Base-by-base conservation (phyloP, 2,888 invertebrate genomes). In the Zootermopsis nevadensis region DNA sequence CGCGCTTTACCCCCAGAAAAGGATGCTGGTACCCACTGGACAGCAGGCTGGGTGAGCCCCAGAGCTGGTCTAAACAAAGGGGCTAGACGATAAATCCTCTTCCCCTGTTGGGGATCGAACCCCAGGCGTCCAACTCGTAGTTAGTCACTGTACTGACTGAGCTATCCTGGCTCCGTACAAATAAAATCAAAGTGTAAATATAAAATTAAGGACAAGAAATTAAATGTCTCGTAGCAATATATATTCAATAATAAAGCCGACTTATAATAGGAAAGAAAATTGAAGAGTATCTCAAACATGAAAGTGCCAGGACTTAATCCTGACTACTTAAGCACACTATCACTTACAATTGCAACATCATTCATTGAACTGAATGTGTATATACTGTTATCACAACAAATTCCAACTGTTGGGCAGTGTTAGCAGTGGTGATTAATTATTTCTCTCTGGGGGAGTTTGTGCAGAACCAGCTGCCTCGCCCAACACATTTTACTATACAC, bases 381-480 rank as follows among this genome's bases (percentile, higher is more conserved):
- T 48, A 48, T 48, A 48, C 48, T 48, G 48, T 19, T 10, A 69
- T 69, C 31, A 22, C 33, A 69, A 69, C 69, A 69, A 74, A 24
- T 74, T 74, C 33, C 33, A 35, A 74, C 22, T 38, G 74, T 74
- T 74, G 74, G 74, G 74, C 74, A 74, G 74, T 74, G 74, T 74
- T 74, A 24, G 42, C 38, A 74, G 38, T 74, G 74, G 38, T 38
- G 24, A 33, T 38, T 42, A 74, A 24, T 2, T 38, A 24, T 74
- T 24, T 69, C 69, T 69, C 69, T 69, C 69, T 33, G 31, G 33
- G 69, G 69, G 69, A n/a, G 74, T 38, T 35, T 38, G 33, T 74
- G 74, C 74, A 74, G 74, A 74, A n/a, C 74, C 74, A 74, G 74
- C 74, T 74, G 74, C 74, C 35, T 74, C 74, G n/a, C 35, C 35